Conservation (phyloP, 92 coral and sea anemone genomes). For the Bergia sp. region DNA sequence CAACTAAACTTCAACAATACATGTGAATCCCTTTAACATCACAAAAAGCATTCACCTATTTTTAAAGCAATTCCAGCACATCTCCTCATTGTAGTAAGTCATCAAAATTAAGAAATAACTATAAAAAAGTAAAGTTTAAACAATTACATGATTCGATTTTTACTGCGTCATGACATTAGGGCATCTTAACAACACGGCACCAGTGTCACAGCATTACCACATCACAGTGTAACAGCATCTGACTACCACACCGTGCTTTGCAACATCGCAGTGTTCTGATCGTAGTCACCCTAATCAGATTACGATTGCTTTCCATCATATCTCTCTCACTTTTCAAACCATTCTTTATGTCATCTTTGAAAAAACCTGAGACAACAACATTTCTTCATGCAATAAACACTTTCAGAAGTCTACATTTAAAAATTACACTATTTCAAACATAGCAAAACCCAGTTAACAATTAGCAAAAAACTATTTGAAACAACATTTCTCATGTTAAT, state of each 20-base stretch:
- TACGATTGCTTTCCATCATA: slow-evolving; percentile 13
- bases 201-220: slow-evolving; percentile 15
- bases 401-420: slow-evolving; percentile 12
- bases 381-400: slow-evolving; percentile 12
- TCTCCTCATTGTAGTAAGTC: slow-evolving; percentile 8
- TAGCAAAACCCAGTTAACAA: slow-evolving; percentile 13
- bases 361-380: slow-evolving; percentile 13
- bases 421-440: slow-evolving; percentile 11
- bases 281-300: slow-evolving; percentile 15
- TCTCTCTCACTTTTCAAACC: slow-evolving; percentile 14
- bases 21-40: slow-evolving; percentile 13
- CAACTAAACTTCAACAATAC: slow-evolving; percentile 12
- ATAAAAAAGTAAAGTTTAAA: slow-evolving; percentile 4
- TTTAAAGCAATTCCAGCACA: slow-evolving; percentile 12
- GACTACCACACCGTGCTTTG: slow-evolving; percentile 16
- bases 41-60: slow-evolving; percentile 12
- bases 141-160: slow-evolving; percentile 12
- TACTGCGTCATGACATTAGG: slow-evolving; percentile 15
- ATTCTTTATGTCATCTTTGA: slow-evolving; percentile 12
- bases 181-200: slow-evolving; percentile 12
- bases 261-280: slow-evolving; percentile 15
- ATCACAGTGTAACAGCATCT: slow-evolving; percentile 9
- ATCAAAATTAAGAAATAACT: slow-evolving; percentile 4
- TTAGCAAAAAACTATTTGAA: slow-evolving; percentile 11
- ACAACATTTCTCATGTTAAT: slow-evolving; percentile 12